phyloP scores from a whole-genome alignment of 2,113 vertebrate species.

The Fregata magnificens region DNA sequence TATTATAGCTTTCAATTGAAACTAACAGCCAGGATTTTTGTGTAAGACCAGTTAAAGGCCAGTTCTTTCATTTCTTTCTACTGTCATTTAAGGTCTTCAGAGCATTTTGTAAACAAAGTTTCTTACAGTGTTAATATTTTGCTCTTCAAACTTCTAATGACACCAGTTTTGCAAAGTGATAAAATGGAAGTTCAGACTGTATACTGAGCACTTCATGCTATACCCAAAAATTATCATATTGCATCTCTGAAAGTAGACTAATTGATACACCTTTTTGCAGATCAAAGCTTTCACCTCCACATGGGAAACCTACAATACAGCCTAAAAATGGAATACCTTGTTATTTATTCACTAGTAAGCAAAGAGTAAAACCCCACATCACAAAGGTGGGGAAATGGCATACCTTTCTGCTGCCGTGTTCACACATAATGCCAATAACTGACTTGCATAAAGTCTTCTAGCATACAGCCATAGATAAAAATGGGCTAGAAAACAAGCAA shows the following conservation, averaged over 20 bases:
- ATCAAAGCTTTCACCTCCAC: conserved; percentile 11
- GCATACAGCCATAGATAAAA: background rate
- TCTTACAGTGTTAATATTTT: background rate
- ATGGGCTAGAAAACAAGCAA: background rate
- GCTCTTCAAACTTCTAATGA: background rate
- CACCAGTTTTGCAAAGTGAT: background rate
- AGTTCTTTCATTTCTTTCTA: background rate
- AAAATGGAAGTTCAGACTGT: background rate
- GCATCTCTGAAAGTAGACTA: background rate
- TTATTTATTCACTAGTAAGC: conserved; percentile 7
- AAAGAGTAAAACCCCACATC: background rate
- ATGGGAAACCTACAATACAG: background rate
- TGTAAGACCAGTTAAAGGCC: background rate
- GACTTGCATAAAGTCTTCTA: background rate
- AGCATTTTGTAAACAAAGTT: background rate
- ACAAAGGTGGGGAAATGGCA: background rate
- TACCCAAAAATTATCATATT: background rate
- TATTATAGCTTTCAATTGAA: background rate
- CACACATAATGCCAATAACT: background rate
- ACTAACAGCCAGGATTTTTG: background rate
- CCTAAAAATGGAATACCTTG: background rate
- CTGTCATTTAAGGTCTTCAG: background rate
- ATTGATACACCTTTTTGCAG: conserved; percentile 4
- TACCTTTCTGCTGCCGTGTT: background rate
- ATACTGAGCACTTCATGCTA: background rate